A percentile compares a stretch with the other conserved stretches of the same genome.
These are phyloP conservation scores for Axis porcinus DNA, from an alignment of 2,113 vertebrate species.

Conservation along the genomic window DNA sequence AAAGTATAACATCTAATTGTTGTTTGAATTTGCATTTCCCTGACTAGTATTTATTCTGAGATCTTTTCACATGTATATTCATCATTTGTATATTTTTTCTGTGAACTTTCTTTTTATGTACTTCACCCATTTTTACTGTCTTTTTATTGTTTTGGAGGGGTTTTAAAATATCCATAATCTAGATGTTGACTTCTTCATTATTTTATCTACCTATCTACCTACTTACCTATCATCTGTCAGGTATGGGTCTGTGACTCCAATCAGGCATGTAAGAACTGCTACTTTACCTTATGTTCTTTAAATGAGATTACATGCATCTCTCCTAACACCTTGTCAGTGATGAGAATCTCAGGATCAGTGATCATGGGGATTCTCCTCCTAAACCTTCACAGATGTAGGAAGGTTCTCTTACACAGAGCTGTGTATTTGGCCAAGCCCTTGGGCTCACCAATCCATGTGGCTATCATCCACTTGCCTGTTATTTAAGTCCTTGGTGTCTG, in stretches of 20 bases:
- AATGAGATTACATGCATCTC: neutral
- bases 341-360: neutral
- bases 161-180: neutral
- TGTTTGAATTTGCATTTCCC: neutral
- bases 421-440: neutral
- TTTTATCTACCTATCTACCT: neutral
- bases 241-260: neutral
- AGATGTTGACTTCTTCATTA: neutral
- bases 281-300: neutral
- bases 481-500: neutral
- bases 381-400: neutral
- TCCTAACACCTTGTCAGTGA: neutral
- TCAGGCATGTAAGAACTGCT: neutral
- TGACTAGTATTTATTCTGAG: neutral
- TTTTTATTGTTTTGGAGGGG: neutral
- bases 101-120: neutral
- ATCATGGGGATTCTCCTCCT: neutral
- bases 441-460: fast-evolving
- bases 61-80: neutral
- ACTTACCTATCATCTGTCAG: neutral
- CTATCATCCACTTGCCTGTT: neutral
- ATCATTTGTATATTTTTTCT: neutral
- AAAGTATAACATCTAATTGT: neutral
- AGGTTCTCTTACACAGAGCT: neutral
- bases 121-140: neutral